Evolutionary conservation across 2,797 vertebrate species (phyloP), one percentile per base, ranked within the genome.

Genomic region (Lutjanus argentimaculatus): DNA sequence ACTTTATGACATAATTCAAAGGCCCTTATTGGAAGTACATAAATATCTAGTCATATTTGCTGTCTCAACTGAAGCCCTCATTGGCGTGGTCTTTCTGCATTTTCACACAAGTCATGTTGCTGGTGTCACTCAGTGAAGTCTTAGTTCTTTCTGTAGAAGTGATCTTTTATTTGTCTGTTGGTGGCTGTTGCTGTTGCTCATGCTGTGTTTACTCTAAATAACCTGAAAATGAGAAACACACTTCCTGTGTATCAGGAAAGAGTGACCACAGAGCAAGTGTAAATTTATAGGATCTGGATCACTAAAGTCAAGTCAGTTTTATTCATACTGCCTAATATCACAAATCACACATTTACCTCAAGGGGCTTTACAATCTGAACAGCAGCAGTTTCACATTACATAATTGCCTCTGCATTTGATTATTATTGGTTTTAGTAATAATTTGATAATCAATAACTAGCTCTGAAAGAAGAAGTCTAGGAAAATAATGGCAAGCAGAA

Each of bases 211-310:
- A 51, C 65, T 59, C 66, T 6, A 57, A 51, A 66, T 14, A 46
- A 66, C 21, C 36, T 21, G 46, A 45, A 53, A 66, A 72, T 45
- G 22, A 59, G 69, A 79, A 67, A 73, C 63, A 62, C 70, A 62
- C 63, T 52, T 58, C 49, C 49, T 48, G 40, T 46, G 17, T 45
- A 43, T 55, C 36, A 21, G 48, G 16, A 59, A 9, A 15, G 65
- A 76, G 65, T 8, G 30, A 46, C 56, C 56, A 59, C 48, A 61
- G 49, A 51, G 65, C 48, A 21, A 61, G 51, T 43, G 45, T 45
- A 42, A 4, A 2, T 11, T 58, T 48, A n/a, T 5, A 57, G 42
- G 52, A 49, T 15, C 25, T 22, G 66, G 10, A 15, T 16, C 17
- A 40, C n/a, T 40, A 17, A 17, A 16, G 53, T 42, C 19, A 53